These are phyloP conservation scores for Chrysodeixis includens DNA, from an alignment of 2,888 invertebrate genomes.

Conservation along the genomic window DNA sequence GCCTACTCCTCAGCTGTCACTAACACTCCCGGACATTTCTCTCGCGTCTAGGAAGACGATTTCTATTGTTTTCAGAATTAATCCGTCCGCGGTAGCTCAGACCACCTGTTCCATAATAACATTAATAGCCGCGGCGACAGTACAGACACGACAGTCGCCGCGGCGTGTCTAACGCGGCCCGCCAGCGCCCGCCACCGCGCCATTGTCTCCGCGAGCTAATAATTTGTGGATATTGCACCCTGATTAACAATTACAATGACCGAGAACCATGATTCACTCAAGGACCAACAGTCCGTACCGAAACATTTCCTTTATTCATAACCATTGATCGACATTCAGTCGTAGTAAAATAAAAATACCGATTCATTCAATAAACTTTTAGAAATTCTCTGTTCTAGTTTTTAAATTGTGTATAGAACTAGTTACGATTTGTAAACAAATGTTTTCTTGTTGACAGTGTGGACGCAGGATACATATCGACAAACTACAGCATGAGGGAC, in stretches of 20 bases:
- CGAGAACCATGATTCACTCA: conserved; percentile 64
- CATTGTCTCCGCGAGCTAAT: conserved; percentile 69
- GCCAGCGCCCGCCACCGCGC: too few species aligned
- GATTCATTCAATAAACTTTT: conserved; percentile 18
- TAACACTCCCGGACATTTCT: conserved; percentile 9
- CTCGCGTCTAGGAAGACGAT: conserved; percentile 20
- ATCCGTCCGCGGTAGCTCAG: conserved; percentile 39
- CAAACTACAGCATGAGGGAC: conserved; percentile 85
- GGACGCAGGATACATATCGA: conserved; percentile 80
- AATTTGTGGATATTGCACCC: conserved; percentile 77
- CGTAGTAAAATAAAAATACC: conserved; percentile 4
- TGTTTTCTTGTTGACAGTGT: conserved; percentile 76
- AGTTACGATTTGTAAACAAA: neutral
- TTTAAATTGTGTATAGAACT: neutral
- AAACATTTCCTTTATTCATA: conserved; percentile 6
- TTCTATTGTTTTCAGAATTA: conserved; percentile 41
- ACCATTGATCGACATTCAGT: conserved; percentile 5
- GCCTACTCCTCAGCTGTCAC: neutral
- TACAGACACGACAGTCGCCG: conserved; percentile 55
- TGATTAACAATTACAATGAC: conserved; percentile 67
- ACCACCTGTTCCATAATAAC: conserved; percentile 63
- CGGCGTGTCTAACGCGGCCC: conserved; percentile 63
- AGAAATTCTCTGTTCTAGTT: conserved; percentile 3
- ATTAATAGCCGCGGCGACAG: conserved; percentile 59
- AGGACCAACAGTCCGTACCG: conserved; percentile 60